Conservation (phyloP, 2,797 vertebrate species). For the Coreius guichenoti region DNA sequence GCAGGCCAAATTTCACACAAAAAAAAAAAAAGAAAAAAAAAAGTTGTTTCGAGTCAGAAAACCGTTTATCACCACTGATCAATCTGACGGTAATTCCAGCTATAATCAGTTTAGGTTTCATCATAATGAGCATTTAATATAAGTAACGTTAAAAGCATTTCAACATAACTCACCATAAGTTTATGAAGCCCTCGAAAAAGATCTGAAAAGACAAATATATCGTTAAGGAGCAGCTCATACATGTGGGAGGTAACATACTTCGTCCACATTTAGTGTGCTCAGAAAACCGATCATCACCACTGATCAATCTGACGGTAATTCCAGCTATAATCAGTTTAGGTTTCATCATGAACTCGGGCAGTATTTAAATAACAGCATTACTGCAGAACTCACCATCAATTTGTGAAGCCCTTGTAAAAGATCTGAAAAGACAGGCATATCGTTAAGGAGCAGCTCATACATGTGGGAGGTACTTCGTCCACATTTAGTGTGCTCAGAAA, state of each 20-base stretch:
- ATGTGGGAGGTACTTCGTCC: background rate
- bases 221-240: background rate
- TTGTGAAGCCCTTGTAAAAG: accelerated
- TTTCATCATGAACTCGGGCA: conserved; percentile 55
- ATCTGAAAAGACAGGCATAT: background rate
- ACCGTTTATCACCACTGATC: conserved; percentile 61
- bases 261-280: background rate
- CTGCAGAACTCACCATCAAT: conserved; percentile 1
- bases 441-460: background rate
- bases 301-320: conserved; percentile 65
- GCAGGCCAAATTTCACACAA: background rate
- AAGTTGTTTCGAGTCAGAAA: conserved; percentile 49
- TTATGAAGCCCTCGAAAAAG: accelerated
- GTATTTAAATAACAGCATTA: background rate
- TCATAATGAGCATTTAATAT: conserved; percentile 31
- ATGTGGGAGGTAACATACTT: background rate
- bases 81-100: conserved; percentile 68
- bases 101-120: conserved; percentile 63
- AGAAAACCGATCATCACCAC: conserved; percentile 64
- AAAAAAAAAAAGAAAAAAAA: no score
- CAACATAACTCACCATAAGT: conserved; percentile 1
- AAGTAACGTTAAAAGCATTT: background rate
- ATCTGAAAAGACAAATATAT: background rate
- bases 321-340: conserved; percentile 63
- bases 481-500: conserved; percentile 79